Evolutionary conservation across 2,888 invertebrate species (phyloP), one percentile per base, ranked within the genome.

Genomic region (Argyra leucocephala): DNA sequence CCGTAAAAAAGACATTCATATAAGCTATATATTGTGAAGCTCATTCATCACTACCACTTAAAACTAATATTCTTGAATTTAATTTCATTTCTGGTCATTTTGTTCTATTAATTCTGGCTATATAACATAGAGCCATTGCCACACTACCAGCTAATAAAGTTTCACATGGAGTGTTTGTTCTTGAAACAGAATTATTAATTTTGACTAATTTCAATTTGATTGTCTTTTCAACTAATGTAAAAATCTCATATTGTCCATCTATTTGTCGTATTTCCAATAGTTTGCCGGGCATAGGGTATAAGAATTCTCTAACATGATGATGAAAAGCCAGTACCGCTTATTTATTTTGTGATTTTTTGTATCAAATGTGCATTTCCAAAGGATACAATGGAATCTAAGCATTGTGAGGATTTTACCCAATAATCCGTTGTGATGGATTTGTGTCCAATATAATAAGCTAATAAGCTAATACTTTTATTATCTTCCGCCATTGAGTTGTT

Each of bases 1-100:
- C 95, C 3, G 97, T 94, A 74, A 98, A 97, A 78, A 98, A 96
- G 2, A 93, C 91, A 77, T 98, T 98, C 96, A 98, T 98, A 73
- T 96, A 95, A 75, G 94, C 95, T 88, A 98, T 96, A 74, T 99
- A 98, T 76, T 98, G 97, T 0, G 92, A 91, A 0, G 93, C 91
- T 6, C 91, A 91, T 76, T 94, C 93, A 37, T 90, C 88, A 76
- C 95, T 92, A 18, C 94, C 94, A 0, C 96, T 94, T 1, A 97
- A 85, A 0, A 94, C 86, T 63, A 95, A 80, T 65, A 95, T 88
- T 64, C 95, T 85, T 4, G 90, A 86, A 74, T 89, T 87, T 74
- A 91, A 80, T 73, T 85, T 85, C 5, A 85, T 79, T 0, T 87
- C 88, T 0, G 87, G 83, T 0, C 83, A 72, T 60, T 85, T 83